phyloP scores from a whole-genome alignment of 2,113 vertebrate genomes.

The Spea multiplicata region DNA sequence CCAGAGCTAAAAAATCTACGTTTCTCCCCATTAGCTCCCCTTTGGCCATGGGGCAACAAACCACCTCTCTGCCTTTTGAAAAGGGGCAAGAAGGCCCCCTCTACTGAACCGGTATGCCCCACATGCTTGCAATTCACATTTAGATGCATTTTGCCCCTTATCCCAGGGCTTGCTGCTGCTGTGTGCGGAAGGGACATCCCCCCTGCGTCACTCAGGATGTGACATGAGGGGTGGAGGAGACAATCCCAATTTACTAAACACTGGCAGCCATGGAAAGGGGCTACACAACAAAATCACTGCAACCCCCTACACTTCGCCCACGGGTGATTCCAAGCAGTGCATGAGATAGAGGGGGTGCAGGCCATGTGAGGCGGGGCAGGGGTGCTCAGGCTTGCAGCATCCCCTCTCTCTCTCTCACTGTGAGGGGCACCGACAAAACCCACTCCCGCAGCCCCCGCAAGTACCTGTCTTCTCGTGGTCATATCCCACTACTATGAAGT shows the following conservation, averaged over 20 bases:
- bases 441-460: slow-evolving; percentile 54
- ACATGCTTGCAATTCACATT: no score
- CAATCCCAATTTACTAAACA: slow-evolving; percentile 9
- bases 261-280: slow-evolving; percentile 22
- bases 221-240: slow-evolving; percentile 44
- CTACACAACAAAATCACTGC: neutral
- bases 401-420: neutral
- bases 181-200: slow-evolving; percentile 49
- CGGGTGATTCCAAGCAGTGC: neutral
- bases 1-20: no score
- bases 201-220: slow-evolving; percentile 55
- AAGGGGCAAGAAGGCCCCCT: no score
- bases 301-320: neutral
- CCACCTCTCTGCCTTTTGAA: no score
- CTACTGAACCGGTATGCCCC: no score
- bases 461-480: slow-evolving; percentile 91
- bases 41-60: no score
- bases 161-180: no score
- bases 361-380: neutral
- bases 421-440: no score
- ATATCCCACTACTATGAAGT: slow-evolving; percentile 92
- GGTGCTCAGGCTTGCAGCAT: neutral
- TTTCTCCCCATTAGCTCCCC: no score
- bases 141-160: no score
- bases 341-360: slow-evolving; percentile 43